A percentile compares a stretch with the other conserved stretches of the same genome.
Conservation (phyloP, 1,140 invertebrate species). For the Trinorchestia longiramus region DNA sequence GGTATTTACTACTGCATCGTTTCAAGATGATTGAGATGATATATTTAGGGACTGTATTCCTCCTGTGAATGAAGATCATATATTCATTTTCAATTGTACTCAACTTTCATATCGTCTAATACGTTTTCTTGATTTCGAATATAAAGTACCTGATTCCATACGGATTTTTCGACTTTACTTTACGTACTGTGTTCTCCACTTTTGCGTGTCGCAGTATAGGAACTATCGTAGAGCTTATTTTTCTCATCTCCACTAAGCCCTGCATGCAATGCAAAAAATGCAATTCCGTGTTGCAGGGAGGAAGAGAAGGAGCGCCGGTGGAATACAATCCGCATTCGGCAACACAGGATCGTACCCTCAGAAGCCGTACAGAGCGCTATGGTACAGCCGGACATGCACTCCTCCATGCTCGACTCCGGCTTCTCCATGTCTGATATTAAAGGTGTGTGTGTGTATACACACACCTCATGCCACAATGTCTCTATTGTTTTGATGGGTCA, state of each 20-base stretch:
- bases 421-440: constrained; percentile 95
- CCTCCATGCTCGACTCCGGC: constrained; percentile 88
- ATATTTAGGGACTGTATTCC: background rate
- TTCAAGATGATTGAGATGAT: background rate
- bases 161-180: background rate
- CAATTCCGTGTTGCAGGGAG: constrained; percentile 74
- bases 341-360: constrained; percentile 76
- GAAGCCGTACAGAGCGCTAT: constrained; percentile 75
- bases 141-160: background rate
- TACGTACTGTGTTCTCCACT: background rate
- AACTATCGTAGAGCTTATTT: background rate
- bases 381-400: constrained; percentile 73
- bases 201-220: background rate
- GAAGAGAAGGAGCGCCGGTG: constrained; percentile 85
- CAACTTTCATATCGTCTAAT: background rate
- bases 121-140: background rate
- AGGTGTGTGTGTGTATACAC: constrained; percentile 73
- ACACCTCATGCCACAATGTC: no score
- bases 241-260: constrained; percentile 31
- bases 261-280: constrained; percentile 19
- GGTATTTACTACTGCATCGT: background rate
- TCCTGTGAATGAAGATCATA: background rate
- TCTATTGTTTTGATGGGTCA: no score
- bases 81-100: background rate
- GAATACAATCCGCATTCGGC: constrained; percentile 88